Evolutionary conservation across 1,140 invertebrate species (phyloP), one percentile per base, ranked within the genome.

Genomic region (Sminthurides bifidus): DNA sequence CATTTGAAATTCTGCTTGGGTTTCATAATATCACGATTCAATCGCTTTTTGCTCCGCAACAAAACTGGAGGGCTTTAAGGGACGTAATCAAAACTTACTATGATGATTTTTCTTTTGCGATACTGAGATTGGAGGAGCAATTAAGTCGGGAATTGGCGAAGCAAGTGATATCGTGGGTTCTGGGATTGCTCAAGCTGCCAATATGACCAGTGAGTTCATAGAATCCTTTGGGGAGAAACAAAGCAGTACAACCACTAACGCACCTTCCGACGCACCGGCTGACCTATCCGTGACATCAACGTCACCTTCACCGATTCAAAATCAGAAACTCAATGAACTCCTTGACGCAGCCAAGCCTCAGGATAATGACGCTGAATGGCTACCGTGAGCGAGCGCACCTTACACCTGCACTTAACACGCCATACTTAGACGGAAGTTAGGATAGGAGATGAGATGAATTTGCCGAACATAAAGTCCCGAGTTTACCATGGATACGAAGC

Each of bases 341-440:
- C 35, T 59, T 21, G 40, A 60, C 31, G 52, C 49, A 1, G 58
- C 61, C 26, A 55, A 60, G 17, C 27, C 31, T 15, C 3, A 60
- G 38, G 62, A 64, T 6, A 64, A 60, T 54, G 62, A 58, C 35
- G 58, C 62, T n/a, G 62, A 64, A 51, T 60, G 46, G 46, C 17
- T 49, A 6, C 46, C 46, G 3, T 49, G 38, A 41, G 23, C 5
- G 15, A 15, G n/a, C 5, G 4, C 5, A 15, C 23, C n/a, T 35
- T 35, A n/a, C n/a, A 10, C 8, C n/a, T 35, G 8, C n/a, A 8
- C 33, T 35, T 8, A 10, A 10, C n/a, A 35, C n/a, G n/a, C n/a
- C n/a, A 35, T 35, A 10, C n/a, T 35, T 35, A 10, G 33, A 35
- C 33, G 8, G 23, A 41, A 4, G 38, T 8, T 41, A 41, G n/a